These are phyloP conservation scores for Loxodonta africana DNA, from an alignment of 2,113 vertebrate genomes.

Conservation along the genomic window DNA sequence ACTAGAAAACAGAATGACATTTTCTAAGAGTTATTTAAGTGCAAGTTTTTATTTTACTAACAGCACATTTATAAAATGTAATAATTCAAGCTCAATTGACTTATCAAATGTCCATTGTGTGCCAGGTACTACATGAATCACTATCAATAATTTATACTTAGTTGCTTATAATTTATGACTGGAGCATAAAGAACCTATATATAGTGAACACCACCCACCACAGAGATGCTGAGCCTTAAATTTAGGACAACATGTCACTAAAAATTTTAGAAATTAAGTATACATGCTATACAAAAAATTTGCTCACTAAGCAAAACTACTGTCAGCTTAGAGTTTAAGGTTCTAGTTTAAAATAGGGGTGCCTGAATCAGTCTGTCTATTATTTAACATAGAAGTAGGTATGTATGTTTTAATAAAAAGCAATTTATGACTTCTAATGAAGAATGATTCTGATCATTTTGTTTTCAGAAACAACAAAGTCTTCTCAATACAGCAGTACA, in stretches of 20 bases:
- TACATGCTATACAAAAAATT: background rate
- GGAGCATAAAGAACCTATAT: background rate
- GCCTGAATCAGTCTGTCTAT: constrained; percentile 14
- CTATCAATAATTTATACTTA: constrained; percentile 41
- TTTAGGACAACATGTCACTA: constrained; percentile 14
- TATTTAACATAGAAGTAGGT: background rate
- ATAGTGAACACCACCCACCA: background rate
- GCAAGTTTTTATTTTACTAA: constrained; percentile 18
- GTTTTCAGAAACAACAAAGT: background rate
- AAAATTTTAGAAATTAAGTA: constrained; percentile 16
- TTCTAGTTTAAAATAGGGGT: constrained; percentile 55
- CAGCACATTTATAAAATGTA: constrained; percentile 37
- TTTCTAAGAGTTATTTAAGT: constrained; percentile 28
- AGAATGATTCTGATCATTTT: constrained; percentile 9
- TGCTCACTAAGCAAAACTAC: constrained; percentile 28
- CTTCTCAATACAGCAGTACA: background rate
- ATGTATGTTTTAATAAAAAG: background rate
- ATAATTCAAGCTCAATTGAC: constrained; percentile 38
- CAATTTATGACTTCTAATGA: constrained; percentile 45
- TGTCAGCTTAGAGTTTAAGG: background rate
- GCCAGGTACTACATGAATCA: background rate
- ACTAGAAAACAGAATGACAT: constrained; percentile 42
- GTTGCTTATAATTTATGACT: constrained; percentile 18
- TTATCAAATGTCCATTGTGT: constrained; percentile 34
- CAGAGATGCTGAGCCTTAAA: background rate